Conservation (phyloP, 2,797 vertebrate species). For the Setipinna tenuifilis region DNA sequence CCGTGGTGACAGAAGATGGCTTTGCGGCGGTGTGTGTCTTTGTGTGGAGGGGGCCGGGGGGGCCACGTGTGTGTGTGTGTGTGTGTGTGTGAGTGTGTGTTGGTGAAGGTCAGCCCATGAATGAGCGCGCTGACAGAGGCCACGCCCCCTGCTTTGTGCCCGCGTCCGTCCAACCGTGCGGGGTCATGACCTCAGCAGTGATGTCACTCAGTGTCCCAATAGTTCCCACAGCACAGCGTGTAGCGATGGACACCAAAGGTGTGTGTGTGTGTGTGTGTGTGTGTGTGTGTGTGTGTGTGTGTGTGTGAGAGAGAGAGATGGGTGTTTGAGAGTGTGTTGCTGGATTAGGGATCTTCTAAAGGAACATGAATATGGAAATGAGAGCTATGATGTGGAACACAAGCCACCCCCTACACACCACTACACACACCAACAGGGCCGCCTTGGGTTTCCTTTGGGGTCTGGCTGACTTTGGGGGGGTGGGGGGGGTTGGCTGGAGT, state of each 20-base stretch:
- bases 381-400: too few species aligned
- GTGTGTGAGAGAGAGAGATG: slow-evolving; percentile 36
- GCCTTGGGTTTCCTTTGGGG: too few species aligned
- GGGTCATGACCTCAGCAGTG: slow-evolving; percentile 56
- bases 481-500: too few species aligned
- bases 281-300: slow-evolving; percentile 52
- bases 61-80: not conserved
- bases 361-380: too few species aligned
- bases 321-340: slow-evolving; percentile 27
- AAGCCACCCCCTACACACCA: too few species aligned
- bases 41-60: not conserved
- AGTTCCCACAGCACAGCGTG: slow-evolving; percentile 51
- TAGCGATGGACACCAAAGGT: slow-evolving; percentile 59
- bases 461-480: too few species aligned
- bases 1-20: too few species aligned
- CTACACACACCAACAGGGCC: too few species aligned
- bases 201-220: slow-evolving; percentile 45
- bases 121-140: not conserved
- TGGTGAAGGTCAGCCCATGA: not conserved
- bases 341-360: too few species aligned
- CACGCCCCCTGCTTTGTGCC: not conserved
- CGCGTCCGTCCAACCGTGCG: not conserved
- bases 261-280: slow-evolving; percentile 49
- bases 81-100: not conserved
- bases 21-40: slow-evolving; percentile 6